These are phyloP conservation scores for Crax fasciolata DNA, from an alignment of 2,797 vertebrate species.

Conservation along the genomic window DNA sequence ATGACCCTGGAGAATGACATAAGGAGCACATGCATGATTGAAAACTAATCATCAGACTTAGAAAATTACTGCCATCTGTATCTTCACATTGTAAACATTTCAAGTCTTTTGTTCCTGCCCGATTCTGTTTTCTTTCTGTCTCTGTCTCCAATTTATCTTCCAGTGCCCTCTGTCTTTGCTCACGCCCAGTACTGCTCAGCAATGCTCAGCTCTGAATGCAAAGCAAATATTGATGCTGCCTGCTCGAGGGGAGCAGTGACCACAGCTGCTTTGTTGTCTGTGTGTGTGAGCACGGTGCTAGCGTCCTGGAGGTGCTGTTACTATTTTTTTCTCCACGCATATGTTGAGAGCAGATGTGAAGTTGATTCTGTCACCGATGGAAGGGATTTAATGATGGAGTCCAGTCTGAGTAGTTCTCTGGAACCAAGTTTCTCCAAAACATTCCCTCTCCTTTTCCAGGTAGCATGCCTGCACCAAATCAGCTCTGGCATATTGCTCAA, in stretches of 20 bases:
- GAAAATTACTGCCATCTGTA: background rate
- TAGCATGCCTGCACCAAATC: background rate
- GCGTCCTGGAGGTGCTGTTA: background rate
- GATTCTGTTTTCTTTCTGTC: background rate
- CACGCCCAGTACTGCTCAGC: background rate
- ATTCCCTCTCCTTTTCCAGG: background rate
- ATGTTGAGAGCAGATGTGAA: fast-evolving
- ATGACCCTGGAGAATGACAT: fast-evolving
- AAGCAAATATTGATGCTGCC: background rate
- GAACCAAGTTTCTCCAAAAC: background rate
- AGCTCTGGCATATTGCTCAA: background rate
- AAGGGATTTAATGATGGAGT: background rate
- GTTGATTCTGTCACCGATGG: background rate
- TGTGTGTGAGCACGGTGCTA: background rate
- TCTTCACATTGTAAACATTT: background rate
- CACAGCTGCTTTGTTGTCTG: background rate
- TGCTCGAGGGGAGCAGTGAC: background rate
- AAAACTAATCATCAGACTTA: fast-evolving
- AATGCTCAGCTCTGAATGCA: fast-evolving
- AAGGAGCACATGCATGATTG: background rate
- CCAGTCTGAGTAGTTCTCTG: background rate
- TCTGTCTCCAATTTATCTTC: background rate
- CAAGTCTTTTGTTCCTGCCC: background rate
- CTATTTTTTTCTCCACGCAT: background rate
- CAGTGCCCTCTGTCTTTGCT: background rate